Base-by-base conservation (phyloP, 1,140 invertebrate species). In the Calliphora vicina region DNA sequence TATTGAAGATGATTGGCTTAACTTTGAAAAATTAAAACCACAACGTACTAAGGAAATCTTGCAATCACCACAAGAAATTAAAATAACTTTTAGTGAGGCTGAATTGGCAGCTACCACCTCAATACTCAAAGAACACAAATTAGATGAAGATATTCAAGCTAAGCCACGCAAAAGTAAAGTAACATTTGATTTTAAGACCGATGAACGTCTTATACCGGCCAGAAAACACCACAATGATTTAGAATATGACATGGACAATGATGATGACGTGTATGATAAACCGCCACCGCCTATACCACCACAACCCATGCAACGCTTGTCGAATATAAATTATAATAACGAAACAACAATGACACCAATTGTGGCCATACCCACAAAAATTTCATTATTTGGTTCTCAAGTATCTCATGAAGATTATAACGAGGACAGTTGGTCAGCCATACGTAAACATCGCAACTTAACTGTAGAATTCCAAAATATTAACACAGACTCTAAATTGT, bases 1-100 rank as follows among this genome's bases (percentile, higher is more conserved):
- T 80, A 89, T 89, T 71, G 88, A 89, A n/a, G 88, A 89, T 27
- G 88, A 89, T 61, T 89, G 88, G 88, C 87, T 86, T 25, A 89
- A 86, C 83, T 89, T 89, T 84, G 87, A 86, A 42, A 86, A 89
- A 50, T 84, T 89, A 17, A 84, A n/a, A 13, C 29, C 27, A 6
- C 15, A 1, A 27, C 23, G 10, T 17, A 1, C 12, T 3, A 72
- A 72, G 20, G 5, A 8, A 45, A 81, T 10, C 23, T 45, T 61
- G 80, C 23, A 71, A 78, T 1, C 5, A 76, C 27, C 10, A 35
- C 13, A 42, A 35, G 23, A 72, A 42, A 82, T n/a, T 13, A 25
- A 45, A 73, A 45, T 20, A 23, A 8, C 20, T 25, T 8, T 4
- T 15, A 45, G 27, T 20, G 80, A 25, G 4, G 20, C 20, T 9